Evolutionary conservation across 2,797 vertebrate species (phyloP), one percentile per base, ranked within the genome.

Genomic region (Pipistrellus kuhlii): DNA sequence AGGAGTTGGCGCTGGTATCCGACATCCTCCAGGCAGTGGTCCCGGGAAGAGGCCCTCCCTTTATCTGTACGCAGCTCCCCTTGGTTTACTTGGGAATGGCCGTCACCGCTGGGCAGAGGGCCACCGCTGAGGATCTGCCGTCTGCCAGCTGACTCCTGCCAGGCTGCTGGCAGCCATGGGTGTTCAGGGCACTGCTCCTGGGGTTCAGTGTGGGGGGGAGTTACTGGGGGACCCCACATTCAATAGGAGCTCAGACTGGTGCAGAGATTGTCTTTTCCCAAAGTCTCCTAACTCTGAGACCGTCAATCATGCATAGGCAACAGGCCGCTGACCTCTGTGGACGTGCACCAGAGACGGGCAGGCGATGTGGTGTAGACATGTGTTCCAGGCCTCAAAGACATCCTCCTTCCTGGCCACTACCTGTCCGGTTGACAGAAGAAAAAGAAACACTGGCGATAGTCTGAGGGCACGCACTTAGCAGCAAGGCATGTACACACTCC

Each of bases 301-400:
- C 1, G n/a, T 72, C 66, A 51, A 30, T 20, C 17, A 83, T 6
- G 18, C 55, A 73, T 3, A 25, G 2, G 57, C 35, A 64, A 1
- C 9, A 59, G 41, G 48, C n/a, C 80, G 51, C 94, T 94, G 75
- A 96, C 96, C 95, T 95, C 88, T 55, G 72, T 95, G 97, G 41
- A 82, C 68, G 69, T 91, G 93, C 1, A 72, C 94, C 90, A 96
- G 92, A 32, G 96, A 86, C 85, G 96, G 57, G 46, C 68, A 81
- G 17, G 62, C 3, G 11, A 82, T 3, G 0, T 87, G 93, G 35
- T 89, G 90, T 53, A 95, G 94, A 55, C 94, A 87, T 0, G 92
- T 38, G 41, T 87, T 93, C 94, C 95, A 91, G 90, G 88, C 85
- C 2, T 13, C 17, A 90, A 93, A 94, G 46, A 93, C 78, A 51